phyloP scores from a whole-genome alignment of 2,113 vertebrate species.

The Macrotus californicus region DNA sequence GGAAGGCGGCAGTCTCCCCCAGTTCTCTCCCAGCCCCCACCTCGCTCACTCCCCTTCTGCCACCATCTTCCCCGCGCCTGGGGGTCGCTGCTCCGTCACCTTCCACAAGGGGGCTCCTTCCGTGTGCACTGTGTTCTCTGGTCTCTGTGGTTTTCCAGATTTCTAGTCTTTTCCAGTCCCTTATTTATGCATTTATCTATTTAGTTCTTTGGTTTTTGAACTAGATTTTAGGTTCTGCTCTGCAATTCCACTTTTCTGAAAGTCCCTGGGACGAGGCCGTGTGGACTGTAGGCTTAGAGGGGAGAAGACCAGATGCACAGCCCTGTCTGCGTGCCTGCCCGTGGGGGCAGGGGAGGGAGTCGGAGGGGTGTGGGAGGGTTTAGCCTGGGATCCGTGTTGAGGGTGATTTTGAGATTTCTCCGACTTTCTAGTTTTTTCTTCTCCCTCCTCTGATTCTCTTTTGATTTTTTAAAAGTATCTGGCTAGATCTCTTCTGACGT shows the following conservation, averaged over 20 bases:
- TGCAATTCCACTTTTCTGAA: not conserved
- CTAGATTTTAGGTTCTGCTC: not conserved
- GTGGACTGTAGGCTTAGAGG: not conserved
- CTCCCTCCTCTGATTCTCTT: not conserved
- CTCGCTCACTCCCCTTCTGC: fast-evolving
- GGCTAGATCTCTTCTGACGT: not conserved
- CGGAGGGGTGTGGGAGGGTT: fast-evolving
- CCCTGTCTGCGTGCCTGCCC: no score
- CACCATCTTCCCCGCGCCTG: not conserved
- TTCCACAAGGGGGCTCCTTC: not conserved
- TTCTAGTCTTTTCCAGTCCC: not conserved
- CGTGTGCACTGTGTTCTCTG: not conserved
- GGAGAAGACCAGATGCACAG: fast-evolving
- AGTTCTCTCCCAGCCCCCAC: fast-evolving
- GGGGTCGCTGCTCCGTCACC: fast-evolving
- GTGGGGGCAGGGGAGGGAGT: fast-evolving
- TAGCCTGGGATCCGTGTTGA: not conserved
- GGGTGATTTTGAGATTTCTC: not conserved
- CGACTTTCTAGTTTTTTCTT: not conserved
- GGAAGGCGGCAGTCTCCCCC: fast-evolving
- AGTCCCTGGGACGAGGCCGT: no score
- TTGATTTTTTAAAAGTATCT: not conserved
- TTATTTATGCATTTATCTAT: no score
- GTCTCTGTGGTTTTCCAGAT: not conserved
- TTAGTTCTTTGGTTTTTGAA: not conserved